These are phyloP conservation scores for Astropecten irregularis DNA, from an alignment of 53 echinoderm and acorn worm species.

Conservation along the genomic window DNA sequence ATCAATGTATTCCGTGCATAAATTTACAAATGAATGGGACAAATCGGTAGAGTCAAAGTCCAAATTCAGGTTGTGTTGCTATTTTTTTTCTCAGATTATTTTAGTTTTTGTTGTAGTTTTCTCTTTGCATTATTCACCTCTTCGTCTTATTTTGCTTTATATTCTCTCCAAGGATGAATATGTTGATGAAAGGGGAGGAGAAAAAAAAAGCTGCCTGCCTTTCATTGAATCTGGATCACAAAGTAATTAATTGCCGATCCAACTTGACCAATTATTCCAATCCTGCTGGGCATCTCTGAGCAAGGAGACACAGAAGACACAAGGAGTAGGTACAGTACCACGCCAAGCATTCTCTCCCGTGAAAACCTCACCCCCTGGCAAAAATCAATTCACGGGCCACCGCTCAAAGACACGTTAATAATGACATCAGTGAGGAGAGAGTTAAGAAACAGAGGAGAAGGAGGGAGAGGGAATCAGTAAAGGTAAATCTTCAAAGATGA, in stretches of 20 bases:
- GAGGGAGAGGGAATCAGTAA: neutral
- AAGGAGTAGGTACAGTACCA: neutral
- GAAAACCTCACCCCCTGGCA: conserved; percentile 45
- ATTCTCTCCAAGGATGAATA: too few species aligned
- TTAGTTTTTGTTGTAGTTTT: too few species aligned
- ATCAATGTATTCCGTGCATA: too few species aligned
- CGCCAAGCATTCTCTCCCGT: conserved; percentile 5
- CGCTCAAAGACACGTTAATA: conserved; percentile 57
- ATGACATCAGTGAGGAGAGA: conserved; percentile 7
- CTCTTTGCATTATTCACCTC: too few species aligned
- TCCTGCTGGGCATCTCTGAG: conserved; percentile 26
- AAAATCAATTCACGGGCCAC: conserved; percentile 55
- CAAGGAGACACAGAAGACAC: neutral
- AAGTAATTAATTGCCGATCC: conserved; percentile 66
- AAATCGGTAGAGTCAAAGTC: too few species aligned
- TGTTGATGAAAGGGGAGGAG: too few species aligned
- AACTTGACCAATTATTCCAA: conserved; percentile 57
- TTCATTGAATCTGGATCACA: conserved; percentile 58
- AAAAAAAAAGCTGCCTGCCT: conserved; percentile 12
- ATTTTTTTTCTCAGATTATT: too few species aligned
- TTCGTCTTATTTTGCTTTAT: too few species aligned
- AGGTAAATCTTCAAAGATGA: neutral
- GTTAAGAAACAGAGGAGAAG: neutral
- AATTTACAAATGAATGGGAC: too few species aligned
- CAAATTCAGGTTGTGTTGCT: too few species aligned